These are phyloP conservation scores for Oxystoma pomonae DNA, from an alignment of 2,888 invertebrate species.

Conservation along the genomic window DNA sequence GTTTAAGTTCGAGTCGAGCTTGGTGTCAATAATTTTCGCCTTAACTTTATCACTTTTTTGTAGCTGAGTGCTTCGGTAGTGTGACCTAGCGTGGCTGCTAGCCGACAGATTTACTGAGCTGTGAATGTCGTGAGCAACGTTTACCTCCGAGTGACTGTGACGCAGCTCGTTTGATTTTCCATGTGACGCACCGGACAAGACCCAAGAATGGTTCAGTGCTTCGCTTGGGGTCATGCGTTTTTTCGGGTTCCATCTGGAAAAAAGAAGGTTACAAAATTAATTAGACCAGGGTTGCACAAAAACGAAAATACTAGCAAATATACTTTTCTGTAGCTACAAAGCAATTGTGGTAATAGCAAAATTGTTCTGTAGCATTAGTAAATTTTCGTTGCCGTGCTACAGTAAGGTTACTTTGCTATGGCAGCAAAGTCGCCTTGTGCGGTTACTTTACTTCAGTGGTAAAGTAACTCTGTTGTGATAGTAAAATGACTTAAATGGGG, in stretches of 20 bases:
- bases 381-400: no score
- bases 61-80: slow-evolving; percentile 40
- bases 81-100: slow-evolving; percentile 38
- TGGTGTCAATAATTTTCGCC: slow-evolving; percentile 44
- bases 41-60: slow-evolving; percentile 44
- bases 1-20: slow-evolving; percentile 50
- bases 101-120: slow-evolving; percentile 20
- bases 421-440: no score
- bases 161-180: slow-evolving; percentile 46
- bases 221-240: slow-evolving; percentile 89
- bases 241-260: slow-evolving; percentile 89
- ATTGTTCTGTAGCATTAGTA: no score
- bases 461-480: no score
- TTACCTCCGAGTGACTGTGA: slow-evolving; percentile 52
- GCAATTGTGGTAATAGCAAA: no score
- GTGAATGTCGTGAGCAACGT: slow-evolving; percentile 38
- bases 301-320: no score
- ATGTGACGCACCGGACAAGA: slow-evolving; percentile 46
- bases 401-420: no score
- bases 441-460: no score
- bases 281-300: no score
- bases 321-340: no score
- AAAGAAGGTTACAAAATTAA: slow-evolving; percentile 22
- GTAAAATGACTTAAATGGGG: no score
- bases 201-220: slow-evolving; percentile 84